Base-by-base conservation (phyloP, 2,797 vertebrate genomes). In the Peromyscus eremicus region DNA sequence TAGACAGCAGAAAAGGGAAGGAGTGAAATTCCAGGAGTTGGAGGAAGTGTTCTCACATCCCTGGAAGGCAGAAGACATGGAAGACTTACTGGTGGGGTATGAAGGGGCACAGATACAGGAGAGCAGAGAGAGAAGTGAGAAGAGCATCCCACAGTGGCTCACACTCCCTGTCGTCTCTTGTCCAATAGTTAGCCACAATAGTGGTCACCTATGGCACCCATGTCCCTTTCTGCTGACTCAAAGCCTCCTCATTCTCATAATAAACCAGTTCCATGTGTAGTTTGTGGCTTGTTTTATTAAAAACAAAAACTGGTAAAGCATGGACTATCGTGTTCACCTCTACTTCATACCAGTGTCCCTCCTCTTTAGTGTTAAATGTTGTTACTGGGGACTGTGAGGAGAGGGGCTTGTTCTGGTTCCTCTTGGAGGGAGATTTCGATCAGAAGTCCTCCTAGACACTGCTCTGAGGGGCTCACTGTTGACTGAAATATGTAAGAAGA, bases 231-330 rank as follows among this genome's bases (percentile, higher is more conserved):
- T 88, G 11, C 87, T 85, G 79, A 79, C 43, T 84, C 93, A 32
- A 93, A 88, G 12, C n/a, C 16, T 77, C 49, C 11, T 92, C 40
- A 66, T 3, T 90, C 60, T 94, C 90, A 40, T 3, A 90, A 85
- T 49, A 85, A 92, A 62, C 32, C 77, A 80, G 37, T 92, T 92
- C 88, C 93, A 29, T 82, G 9, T 82, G 75, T 73, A 71, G 32
- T 43, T 70, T 89, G 55, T 70, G 57, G 25, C 68, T 57, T 66
- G 27, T 66, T 75, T 92, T 76, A 21, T 94, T 92, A 80, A 81
- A 84, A 94, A 89, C 84, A 94, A 89, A 73, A 77, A 73, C 43
- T 21, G 62, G n/a, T 29, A 91, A 94, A 93, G 71, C 25, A 68
- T 81, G 66, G 23, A 37, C 46, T 70, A 1, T 82, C 21, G 0